Percentiles rank a stretch among this genome's conserved stretches.
Evolutionary conservation across 2,797 vertebrate genomes (phyloP).

Genomic region (Sebastes hopkinsi): DNA sequence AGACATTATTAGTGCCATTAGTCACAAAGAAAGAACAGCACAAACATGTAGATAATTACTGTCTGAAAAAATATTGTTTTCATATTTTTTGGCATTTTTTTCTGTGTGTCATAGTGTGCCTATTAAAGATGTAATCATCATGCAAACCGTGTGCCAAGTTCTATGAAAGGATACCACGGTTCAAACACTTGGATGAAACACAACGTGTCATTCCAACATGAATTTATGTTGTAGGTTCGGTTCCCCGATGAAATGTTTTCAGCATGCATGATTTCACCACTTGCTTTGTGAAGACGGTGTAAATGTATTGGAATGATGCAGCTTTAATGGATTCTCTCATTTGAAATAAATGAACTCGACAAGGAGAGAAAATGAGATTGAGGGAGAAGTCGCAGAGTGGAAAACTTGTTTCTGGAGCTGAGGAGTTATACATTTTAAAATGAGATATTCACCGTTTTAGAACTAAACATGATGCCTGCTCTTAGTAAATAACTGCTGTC

Average conservation of each 20-base stretch:
- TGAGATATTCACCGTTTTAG: slow-evolving; percentile 1
- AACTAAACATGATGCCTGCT: neutral
- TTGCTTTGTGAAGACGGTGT: slow-evolving; percentile 29
- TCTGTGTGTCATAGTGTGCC: neutral
- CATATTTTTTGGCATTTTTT: neutral
- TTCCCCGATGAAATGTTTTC: slow-evolving; percentile 51
- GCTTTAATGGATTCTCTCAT: slow-evolving; percentile 60
- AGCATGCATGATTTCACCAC: slow-evolving; percentile 46
- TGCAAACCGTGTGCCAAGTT: neutral
- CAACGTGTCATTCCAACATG: slow-evolving; percentile 18
- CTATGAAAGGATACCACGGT: neutral
- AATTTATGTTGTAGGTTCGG: slow-evolving; percentile 30
- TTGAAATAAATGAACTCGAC: slow-evolving; percentile 56
- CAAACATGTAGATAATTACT: neutral
- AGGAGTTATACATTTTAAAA: neutral
- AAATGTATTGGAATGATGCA: slow-evolving; percentile 34
- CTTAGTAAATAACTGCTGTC: neutral
- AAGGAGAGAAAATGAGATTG: slow-evolving; percentile 42
- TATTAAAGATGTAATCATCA: neutral
- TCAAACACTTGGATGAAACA: slow-evolving; percentile 27
- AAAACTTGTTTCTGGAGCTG: slow-evolving; percentile 2
- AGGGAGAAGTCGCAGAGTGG: slow-evolving; percentile 1
- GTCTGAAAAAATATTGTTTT: neutral
- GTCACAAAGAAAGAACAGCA: neutral
- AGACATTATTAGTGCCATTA: slow-evolving; percentile 21